Evolutionary conservation across 2,113 vertebrate species (phyloP).

Genomic region (Phyllopteryx taeniolatus): DNA sequence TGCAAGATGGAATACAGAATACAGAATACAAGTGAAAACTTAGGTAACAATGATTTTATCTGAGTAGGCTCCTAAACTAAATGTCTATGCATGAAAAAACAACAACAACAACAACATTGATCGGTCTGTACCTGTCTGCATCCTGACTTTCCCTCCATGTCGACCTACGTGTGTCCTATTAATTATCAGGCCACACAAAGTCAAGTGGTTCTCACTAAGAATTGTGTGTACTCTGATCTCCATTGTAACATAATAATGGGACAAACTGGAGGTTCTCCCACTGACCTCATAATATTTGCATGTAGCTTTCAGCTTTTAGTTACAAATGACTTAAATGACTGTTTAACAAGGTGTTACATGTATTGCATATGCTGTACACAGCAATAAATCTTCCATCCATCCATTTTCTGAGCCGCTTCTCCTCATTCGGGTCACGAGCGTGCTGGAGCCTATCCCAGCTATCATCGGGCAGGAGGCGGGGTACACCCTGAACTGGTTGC

Average conservation of each 20-base stretch:
- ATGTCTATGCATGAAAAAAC: no score
- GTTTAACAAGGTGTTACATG: conserved; percentile 16
- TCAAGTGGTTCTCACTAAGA: conserved; percentile 40
- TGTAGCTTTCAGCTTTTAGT: conserved; percentile 33
- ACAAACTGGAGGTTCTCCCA: conserved; percentile 13
- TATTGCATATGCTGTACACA: background rate
- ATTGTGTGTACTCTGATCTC: conserved; percentile 34
- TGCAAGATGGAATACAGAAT: no score
- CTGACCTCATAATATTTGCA: conserved; percentile 39
- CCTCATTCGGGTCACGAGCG: no score
- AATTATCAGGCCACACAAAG: conserved; percentile 50
- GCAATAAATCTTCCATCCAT: conserved; percentile 4
- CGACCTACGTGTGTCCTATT: conserved; percentile 3
- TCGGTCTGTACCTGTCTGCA: background rate
- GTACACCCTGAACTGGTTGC: no score
- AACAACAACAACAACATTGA: background rate
- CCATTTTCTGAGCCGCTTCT: no score
- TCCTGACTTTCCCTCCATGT: background rate
- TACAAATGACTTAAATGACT: conserved; percentile 24
- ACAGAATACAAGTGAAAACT: no score
- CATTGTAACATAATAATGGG: conserved; percentile 55
- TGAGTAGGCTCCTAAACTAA: no score
- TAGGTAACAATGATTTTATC: no score
- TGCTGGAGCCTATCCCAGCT: no score
- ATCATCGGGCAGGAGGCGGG: no score